Evolutionary conservation across 2,888 invertebrate genomes (phyloP), one percentile per base, ranked within the genome.

Genomic region (Drosophila affinis): DNA sequence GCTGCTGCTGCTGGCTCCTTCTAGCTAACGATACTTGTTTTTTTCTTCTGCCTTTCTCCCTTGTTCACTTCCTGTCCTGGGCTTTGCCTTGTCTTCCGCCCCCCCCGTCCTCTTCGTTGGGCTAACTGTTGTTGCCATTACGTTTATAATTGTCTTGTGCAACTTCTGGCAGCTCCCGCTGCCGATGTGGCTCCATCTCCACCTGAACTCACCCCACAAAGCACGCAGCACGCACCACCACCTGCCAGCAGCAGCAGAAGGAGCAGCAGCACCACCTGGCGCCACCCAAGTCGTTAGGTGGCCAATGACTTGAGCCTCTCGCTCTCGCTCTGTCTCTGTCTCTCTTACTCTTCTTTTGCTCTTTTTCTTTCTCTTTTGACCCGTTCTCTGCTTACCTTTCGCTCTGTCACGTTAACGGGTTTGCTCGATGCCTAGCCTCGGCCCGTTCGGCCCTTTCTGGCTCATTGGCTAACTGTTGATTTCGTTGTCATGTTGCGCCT

Each of bases 401-500:
- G 39, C 39, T 39, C 39, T 39, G n/a, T 24, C 64, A 57, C 60
- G 47, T 69, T 65, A 67, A 64, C 60, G 60, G 55, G 46, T 46
- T 67, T 45, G 34, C 34, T 47, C 49, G 34, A 34, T n/a, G 12
- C 34, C 48, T 32, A 12, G 74, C 61, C 53, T 34, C 18, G 18
- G 18, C 56, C 52, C 46, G 24, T 51, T 64, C 55, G 74, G 58
- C 72, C 74, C 74, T 87, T 83, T 81, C 82, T 78, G 83, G 79
- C 86, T 83, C 83, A 83, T 82, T 87, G 86, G 86, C 81, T 88
- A 85, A 87, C 85, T 88, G 85, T 85, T 85, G 85, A 85, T 81
- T 85, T 85, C 79, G 78, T 58, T 70, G 61, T 74, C 67, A 64
- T 32, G 51, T 49, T 55, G 18, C 21, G 27, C 34, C 44, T 4